A percentile compares a stretch with the other conserved stretches of the same genome.
phyloP scores from a whole-genome alignment of 30 jellyfish, hydroid and myxozoan species.

The Hydra vulgaris region DNA sequence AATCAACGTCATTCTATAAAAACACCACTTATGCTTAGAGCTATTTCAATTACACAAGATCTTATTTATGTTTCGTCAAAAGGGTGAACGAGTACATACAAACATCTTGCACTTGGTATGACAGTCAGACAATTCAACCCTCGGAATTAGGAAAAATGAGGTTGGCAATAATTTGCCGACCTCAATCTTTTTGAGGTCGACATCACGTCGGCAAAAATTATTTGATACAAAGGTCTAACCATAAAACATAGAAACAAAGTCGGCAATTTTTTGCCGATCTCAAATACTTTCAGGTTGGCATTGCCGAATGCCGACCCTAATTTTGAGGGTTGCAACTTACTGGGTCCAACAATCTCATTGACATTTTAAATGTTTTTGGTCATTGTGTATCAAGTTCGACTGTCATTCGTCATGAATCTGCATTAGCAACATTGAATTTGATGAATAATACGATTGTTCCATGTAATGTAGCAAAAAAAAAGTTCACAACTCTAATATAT shows the following conservation, averaged over 20 bases:
- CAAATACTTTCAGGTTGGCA: too few relatives aligned
- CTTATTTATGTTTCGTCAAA: slow-evolving; percentile 15
- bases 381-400: slow-evolving; percentile 55
- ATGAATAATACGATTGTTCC: slow-evolving; percentile 28
- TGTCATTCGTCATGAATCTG: slow-evolving; percentile 44
- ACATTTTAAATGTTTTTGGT: slow-evolving; percentile 35
- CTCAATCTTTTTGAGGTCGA: too few relatives aligned
- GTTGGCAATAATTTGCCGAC: too few relatives aligned
- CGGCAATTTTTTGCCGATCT: too few relatives aligned
- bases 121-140: slow-evolving; percentile 60
- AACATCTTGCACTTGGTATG: slow-evolving; percentile 43
- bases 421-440: slow-evolving; percentile 26
- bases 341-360: slow-evolving; percentile 24
- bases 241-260: too few relatives aligned
- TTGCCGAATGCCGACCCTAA: too few relatives aligned
- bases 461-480: slow-evolving; percentile 19
- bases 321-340: too few relatives aligned
- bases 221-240: too few relatives aligned
- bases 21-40: slow-evolving; percentile 9
- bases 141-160: too few relatives aligned
- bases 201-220: too few relatives aligned
- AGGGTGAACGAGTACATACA: slow-evolving; percentile 27
- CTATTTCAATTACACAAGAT: slow-evolving; percentile 41
- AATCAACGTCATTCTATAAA: slow-evolving; percentile 2
- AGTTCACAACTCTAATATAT: slow-evolving; percentile 11